These are phyloP conservation scores for Andricus grossulariae DNA, from an alignment of 1,140 invertebrate species.

Conservation along the genomic window DNA sequence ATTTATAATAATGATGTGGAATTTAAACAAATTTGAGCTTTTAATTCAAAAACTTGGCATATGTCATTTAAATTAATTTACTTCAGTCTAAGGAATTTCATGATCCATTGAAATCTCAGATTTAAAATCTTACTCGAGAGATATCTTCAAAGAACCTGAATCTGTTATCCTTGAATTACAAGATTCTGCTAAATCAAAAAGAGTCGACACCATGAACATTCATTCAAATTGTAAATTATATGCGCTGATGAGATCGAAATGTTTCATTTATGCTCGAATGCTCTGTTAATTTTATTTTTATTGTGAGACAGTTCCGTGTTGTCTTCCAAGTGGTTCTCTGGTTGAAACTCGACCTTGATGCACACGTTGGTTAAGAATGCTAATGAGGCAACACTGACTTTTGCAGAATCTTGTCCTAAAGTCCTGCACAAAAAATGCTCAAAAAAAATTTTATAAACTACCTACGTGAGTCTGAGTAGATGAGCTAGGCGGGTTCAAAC, in stretches of 20 bases:
- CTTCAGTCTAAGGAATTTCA: no score
- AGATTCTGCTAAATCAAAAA: not conserved
- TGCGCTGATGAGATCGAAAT: not conserved
- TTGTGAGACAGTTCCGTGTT: constrained; percentile 8
- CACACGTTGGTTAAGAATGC: not conserved
- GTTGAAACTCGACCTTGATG: not conserved
- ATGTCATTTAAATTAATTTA: no score
- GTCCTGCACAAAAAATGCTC: not conserved
- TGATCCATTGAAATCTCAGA: no score
- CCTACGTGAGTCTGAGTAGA: no score
- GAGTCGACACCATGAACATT: not conserved
- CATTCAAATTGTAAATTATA: constrained; percentile 1
- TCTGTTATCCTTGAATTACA: not conserved
- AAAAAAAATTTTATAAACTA: no score
- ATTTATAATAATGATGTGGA: no score
- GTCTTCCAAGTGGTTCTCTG: not conserved
- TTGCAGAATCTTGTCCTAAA: not conserved
- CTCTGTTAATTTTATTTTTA: not conserved
- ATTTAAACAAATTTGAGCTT: no score
- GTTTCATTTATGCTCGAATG: not conserved
- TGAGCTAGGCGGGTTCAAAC: no score
- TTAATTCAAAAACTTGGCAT: no score
- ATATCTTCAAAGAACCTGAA: not conserved
- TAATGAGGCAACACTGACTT: not conserved
- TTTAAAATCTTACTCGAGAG: no score